These are phyloP conservation scores for Zygothrica quintamaculata DNA, from an alignment of 2,888 invertebrate genomes.

Conservation along the genomic window DNA sequence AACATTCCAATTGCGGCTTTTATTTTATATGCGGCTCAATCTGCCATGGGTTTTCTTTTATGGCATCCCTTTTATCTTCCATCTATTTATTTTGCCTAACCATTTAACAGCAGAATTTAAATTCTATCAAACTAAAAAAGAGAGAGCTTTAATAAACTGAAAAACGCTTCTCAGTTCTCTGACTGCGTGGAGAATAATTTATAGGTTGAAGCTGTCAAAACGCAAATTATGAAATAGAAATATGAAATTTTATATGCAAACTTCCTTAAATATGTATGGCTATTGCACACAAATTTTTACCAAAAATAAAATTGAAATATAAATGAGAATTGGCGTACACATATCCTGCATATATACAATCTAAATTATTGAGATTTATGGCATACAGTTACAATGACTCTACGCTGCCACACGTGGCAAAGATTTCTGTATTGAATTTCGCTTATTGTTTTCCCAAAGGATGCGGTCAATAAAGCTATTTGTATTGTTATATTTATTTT, in stretches of 20 bases:
- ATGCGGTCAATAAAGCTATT: constrained; percentile 72
- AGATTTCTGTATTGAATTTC: constrained; percentile 67
- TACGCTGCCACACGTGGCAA: constrained; percentile 42
- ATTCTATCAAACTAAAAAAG: too few species aligned
- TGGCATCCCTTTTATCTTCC: too few species aligned
- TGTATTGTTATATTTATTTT: constrained; percentile 58
- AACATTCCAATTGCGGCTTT: too few species aligned
- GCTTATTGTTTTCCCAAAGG: constrained; percentile 57
- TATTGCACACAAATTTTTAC: constrained; percentile 6
- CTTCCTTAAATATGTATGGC: constrained; percentile 10
- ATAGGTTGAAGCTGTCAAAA: constrained; percentile 45
- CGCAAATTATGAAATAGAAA: constrained; percentile 40
- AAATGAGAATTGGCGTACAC: constrained; percentile 33
- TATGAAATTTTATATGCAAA: background rate
- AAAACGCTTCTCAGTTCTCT: background rate
- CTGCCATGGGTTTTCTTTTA: background rate
- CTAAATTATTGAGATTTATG: constrained; percentile 61
- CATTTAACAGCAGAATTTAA: constrained; percentile 1
- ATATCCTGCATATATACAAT: constrained; percentile 23
- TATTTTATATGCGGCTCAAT: background rate
- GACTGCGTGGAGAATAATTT: constrained; percentile 40
- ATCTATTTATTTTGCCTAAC: constrained; percentile 17
- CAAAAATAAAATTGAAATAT: constrained; percentile 32
- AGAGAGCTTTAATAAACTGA: background rate
- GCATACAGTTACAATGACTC: too few species aligned